Percentiles rank a stretch among this genome's conserved stretches.
phyloP scores from a whole-genome alignment of 2,113 vertebrate species.

The Aplodontia rufa region DNA sequence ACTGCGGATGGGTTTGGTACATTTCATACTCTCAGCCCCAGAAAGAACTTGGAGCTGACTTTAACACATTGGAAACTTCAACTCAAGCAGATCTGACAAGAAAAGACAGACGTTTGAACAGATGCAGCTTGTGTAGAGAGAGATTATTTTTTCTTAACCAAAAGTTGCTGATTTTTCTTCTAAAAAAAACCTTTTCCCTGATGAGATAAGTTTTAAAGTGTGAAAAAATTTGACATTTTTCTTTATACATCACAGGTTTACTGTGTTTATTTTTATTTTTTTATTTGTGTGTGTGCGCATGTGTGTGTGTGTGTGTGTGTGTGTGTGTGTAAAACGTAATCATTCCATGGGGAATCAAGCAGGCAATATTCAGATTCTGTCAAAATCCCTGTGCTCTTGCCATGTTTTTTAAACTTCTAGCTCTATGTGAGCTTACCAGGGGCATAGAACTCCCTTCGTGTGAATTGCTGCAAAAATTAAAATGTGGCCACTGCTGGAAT shows the following conservation, averaged over 20 bases:
- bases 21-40: conserved; percentile 19
- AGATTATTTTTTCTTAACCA: conserved; percentile 43
- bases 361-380: conserved; percentile 63
- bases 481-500: conserved; percentile 34
- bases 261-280: conserved; percentile 60
- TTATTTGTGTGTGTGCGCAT: background rate
- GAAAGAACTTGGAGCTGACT: conserved; percentile 47
- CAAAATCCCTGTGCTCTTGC: conserved; percentile 46
- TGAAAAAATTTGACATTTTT: conserved; percentile 78
- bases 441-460: conserved; percentile 49
- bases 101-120: conserved; percentile 67
- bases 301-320: background rate
- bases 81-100: conserved; percentile 64
- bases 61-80: conserved; percentile 61
- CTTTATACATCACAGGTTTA: conserved; percentile 74
- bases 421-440: conserved; percentile 30
- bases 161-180: conserved; percentile 74
- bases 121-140: conserved; percentile 50
- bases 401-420: conserved; percentile 50
- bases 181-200: conserved; percentile 68
- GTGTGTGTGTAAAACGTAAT: conserved; percentile 25
- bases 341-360: background rate
- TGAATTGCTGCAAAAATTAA: conserved; percentile 72
- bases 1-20: background rate
- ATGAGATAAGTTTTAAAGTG: conserved; percentile 77